phyloP scores from a whole-genome alignment of 2,113 vertebrate genomes.

The Petroica traversi region DNA sequence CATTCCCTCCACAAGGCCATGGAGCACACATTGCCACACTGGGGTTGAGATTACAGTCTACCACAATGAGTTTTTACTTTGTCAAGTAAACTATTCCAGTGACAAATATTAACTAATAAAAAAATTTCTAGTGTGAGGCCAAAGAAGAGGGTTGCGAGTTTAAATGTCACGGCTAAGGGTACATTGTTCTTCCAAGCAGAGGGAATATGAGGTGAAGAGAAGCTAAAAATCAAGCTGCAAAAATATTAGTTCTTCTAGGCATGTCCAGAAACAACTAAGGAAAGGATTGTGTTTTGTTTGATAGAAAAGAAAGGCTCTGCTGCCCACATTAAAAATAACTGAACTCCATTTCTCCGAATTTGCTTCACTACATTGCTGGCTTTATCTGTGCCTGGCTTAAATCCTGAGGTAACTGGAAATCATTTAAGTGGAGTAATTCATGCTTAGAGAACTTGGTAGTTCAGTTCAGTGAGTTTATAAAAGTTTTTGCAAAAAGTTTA shows the following conservation, averaged over 20 bases:
- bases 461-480: neutral
- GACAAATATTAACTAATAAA: neutral
- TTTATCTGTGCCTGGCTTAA: neutral
- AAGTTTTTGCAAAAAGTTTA: neutral
- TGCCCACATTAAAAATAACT: neutral
- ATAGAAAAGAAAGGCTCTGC: neutral
- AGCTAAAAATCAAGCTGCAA: slow-evolving; percentile 10
- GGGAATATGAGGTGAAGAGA: neutral
- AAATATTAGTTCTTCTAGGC: neutral
- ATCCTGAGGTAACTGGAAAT: neutral
- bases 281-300: neutral
- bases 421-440: neutral
- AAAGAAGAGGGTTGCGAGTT: neutral
- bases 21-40: neutral
- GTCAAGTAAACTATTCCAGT: neutral
- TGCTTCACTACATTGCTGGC: neutral
- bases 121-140: neutral
- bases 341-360: neutral
- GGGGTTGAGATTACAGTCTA: neutral
- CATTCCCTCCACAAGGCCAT: neutral
- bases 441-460: neutral
- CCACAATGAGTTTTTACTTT: neutral
- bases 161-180: neutral
- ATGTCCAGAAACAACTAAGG: neutral
- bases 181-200: neutral